phyloP scores from a whole-genome alignment of 2,888 invertebrate genomes.

The Phlogophora meticulosa region DNA sequence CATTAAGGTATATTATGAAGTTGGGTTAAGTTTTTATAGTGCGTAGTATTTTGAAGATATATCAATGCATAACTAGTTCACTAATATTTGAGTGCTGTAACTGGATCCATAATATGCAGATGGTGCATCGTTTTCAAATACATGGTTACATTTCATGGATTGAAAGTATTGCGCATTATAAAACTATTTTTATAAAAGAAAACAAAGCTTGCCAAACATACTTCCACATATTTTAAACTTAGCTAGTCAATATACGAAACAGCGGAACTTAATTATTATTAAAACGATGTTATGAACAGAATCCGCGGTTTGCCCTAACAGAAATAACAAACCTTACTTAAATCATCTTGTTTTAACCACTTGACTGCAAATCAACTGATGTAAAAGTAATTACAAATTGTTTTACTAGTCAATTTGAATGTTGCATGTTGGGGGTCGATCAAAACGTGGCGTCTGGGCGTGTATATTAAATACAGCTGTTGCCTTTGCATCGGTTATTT shows the following conservation, averaged over 20 bases:
- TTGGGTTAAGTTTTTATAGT: background rate
- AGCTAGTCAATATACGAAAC: constrained; percentile 40
- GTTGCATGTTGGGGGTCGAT: constrained; percentile 65
- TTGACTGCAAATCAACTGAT: constrained; percentile 55
- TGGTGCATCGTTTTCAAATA: no score
- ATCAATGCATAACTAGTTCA: background rate
- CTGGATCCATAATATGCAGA: background rate
- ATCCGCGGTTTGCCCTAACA: background rate
- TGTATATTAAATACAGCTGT: constrained; percentile 55
- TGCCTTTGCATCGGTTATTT: constrained; percentile 55
- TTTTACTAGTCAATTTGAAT: constrained; percentile 76
- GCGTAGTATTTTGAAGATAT: background rate
- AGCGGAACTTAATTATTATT: constrained; percentile 29
- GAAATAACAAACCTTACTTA: background rate
- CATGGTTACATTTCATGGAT: no score
- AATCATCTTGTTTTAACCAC: constrained; percentile 6
- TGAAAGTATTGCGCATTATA: background rate
- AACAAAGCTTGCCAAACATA: constrained; percentile 39
- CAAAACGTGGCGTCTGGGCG: constrained; percentile 58
- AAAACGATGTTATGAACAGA: background rate
- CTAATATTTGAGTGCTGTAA: background rate
- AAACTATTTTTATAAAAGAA: background rate
- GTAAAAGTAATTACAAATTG: constrained; percentile 48
- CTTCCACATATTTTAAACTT: constrained; percentile 23
- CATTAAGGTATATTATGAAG: background rate